Percentiles rank a stretch among this genome's conserved stretches.
Conservation (phyloP, 2,888 invertebrate species). For the Tipula lateralis region DNA sequence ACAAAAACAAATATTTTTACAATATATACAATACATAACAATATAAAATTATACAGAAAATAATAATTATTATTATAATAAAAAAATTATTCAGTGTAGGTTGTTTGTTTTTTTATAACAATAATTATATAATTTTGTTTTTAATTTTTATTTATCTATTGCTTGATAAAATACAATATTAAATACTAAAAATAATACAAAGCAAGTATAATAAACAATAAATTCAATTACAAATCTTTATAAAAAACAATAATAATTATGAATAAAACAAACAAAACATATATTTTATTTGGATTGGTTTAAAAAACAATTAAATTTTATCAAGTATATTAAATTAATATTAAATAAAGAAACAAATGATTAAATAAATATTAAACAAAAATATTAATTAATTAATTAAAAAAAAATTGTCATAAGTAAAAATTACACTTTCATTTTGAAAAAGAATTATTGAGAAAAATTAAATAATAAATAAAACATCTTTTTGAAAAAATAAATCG, state of each 20-base stretch:
- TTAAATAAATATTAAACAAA: neutral
- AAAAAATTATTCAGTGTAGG: neutral
- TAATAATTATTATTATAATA: neutral
- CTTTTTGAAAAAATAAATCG: neutral
- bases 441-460: neutral
- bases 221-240: neutral
- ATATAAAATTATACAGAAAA: neutral
- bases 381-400: neutral
- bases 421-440: neutral
- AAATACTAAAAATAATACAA: neutral
- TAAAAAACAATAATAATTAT: neutral
- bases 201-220: neutral
- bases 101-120: conserved; percentile 3
- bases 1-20: neutral
- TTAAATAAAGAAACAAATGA: neutral
- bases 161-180: neutral
- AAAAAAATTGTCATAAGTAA: neutral
- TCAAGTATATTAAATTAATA: conserved; percentile 24
- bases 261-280: neutral
- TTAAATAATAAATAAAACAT: neutral
- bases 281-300: neutral
- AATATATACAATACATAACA: neutral
- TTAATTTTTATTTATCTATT: neutral
- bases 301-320: neutral
- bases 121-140: neutral